These are phyloP conservation scores for Oryzaephilus surinamensis DNA, from an alignment of 1,140 invertebrate species.

Conservation along the genomic window DNA sequence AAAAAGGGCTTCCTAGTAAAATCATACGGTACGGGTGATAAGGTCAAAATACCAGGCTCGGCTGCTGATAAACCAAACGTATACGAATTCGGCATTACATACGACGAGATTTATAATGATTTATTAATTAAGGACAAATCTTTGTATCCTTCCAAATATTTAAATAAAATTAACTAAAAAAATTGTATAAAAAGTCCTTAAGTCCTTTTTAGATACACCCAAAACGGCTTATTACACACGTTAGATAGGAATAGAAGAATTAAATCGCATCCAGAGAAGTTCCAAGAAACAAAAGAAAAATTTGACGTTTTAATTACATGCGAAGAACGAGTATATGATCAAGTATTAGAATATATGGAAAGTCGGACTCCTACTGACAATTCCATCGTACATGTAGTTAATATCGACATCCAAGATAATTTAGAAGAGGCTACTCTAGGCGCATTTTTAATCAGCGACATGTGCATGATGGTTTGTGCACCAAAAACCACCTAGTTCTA, in stretches of 20 bases:
- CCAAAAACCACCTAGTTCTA: neutral
- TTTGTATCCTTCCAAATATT: conserved; percentile 56
- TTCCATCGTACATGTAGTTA: conserved; percentile 90
- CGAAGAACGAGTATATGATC: conserved; percentile 98
- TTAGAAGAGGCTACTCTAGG: conserved; percentile 99
- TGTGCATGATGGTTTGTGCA: conserved; percentile 71
- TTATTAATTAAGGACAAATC: conserved; percentile 77
- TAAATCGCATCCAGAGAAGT: conserved; percentile 88
- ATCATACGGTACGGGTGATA: conserved; percentile 96
- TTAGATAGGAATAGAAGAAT: conserved; percentile 94
- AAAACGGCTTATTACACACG: conserved; percentile 98
- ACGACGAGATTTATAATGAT: conserved; percentile 97
- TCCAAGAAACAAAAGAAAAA: conserved; percentile 80
- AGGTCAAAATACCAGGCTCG: conserved; percentile 93
- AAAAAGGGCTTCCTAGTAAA: conserved; percentile 96
- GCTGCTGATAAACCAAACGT: conserved; percentile 93
- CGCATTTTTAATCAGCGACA: conserved; percentile 94
- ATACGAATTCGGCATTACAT: conserved; percentile 94
- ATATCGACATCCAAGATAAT: conserved; percentile 99
- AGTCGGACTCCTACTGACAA: conserved; percentile 59
- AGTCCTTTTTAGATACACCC: conserved; percentile 70
- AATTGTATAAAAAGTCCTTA: conserved; percentile 8
- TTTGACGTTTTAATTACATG: conserved; percentile 97
- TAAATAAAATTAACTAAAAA: conserved; percentile 7
- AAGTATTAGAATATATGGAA: conserved; percentile 73